These are phyloP conservation scores for Phengaris arion DNA, from an alignment of 2,888 invertebrate species.

Conservation along the genomic window DNA sequence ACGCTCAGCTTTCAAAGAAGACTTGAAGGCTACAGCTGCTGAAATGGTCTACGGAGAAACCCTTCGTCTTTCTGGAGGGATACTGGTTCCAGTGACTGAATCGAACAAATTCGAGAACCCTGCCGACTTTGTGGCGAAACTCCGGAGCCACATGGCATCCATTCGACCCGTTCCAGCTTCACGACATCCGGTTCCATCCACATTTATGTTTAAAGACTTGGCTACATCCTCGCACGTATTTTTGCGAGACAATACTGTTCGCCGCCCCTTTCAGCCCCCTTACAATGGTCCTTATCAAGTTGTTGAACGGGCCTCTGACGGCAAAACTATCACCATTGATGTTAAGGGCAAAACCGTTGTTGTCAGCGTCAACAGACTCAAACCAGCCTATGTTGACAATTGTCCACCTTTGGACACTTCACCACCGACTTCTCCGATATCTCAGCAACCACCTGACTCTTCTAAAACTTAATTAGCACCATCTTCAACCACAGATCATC, in stretches of 20 bases:
- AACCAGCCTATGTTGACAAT: slow-evolving; percentile 25
- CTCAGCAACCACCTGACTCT: not conserved
- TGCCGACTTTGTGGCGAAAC: slow-evolving; percentile 2
- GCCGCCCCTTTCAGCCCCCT: slow-evolving; percentile 32
- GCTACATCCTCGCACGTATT: slow-evolving; percentile 1
- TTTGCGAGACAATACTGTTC: slow-evolving; percentile 32
- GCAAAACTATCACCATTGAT: slow-evolving; percentile 31
- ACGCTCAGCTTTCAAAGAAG: slow-evolving; percentile 38
- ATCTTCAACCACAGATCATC: not conserved
- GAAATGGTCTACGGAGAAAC: slow-evolving; percentile 38
- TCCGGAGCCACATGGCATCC: slow-evolving; percentile 26
- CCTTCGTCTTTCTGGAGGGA: slow-evolving; percentile 33
- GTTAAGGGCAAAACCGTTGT: slow-evolving; percentile 30
- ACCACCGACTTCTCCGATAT: not conserved
- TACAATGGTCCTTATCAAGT: no score
- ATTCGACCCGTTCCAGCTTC: not conserved
- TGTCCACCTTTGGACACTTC: not conserved
- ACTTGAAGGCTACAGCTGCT: slow-evolving; percentile 33
- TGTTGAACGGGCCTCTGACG: slow-evolving; percentile 23
- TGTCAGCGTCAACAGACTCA: slow-evolving; percentile 31
- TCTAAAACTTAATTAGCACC: not conserved
- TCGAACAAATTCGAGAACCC: not conserved
- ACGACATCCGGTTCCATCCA: not conserved
- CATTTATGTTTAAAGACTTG: not conserved
- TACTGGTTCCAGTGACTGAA: slow-evolving; percentile 3